These are phyloP conservation scores for Heterodera schachtii DNA, from an alignment of 1,140 invertebrate genomes.

Conservation along the genomic window DNA sequence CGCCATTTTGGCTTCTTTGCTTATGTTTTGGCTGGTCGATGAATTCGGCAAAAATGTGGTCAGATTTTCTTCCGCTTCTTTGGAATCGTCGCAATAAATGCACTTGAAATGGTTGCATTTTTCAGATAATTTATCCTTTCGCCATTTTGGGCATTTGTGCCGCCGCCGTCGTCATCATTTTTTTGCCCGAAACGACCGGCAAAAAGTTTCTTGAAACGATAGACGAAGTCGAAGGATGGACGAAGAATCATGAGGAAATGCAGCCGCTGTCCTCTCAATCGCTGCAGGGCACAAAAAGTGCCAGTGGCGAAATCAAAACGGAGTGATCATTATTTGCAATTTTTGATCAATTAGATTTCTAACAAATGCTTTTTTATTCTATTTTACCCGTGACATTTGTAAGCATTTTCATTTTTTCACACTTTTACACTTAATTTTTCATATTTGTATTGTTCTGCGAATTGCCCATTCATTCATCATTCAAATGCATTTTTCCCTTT, in stretches of 20 bases:
- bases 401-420: not conserved
- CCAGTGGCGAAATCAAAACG: slow-evolving; percentile 6
- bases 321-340: not conserved
- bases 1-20: slow-evolving; percentile 67
- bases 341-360: not conserved
- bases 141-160: slow-evolving; percentile 52
- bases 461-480: no score
- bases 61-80: not conserved
- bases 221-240: slow-evolving; percentile 55
- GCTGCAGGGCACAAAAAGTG: not conserved
- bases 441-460: no score
- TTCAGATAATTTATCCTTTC: slow-evolving; percentile 46
- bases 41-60: slow-evolving; percentile 39
- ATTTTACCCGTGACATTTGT: not conserved
- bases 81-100: no score
- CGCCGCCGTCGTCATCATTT: slow-evolving; percentile 53
- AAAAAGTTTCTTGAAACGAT: slow-evolving; percentile 61
- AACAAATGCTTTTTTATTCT: not conserved
- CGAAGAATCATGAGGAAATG: slow-evolving; percentile 34
- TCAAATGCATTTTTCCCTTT: no score
- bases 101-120: not conserved
- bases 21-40: slow-evolving; percentile 66
- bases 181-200: slow-evolving; percentile 62
- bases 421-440: no score
- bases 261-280: slow-evolving; percentile 33